Evolutionary conservation across 2,888 invertebrate genomes (phyloP), one percentile per base, ranked within the genome.

Genomic region (Arenicola marina): DNA sequence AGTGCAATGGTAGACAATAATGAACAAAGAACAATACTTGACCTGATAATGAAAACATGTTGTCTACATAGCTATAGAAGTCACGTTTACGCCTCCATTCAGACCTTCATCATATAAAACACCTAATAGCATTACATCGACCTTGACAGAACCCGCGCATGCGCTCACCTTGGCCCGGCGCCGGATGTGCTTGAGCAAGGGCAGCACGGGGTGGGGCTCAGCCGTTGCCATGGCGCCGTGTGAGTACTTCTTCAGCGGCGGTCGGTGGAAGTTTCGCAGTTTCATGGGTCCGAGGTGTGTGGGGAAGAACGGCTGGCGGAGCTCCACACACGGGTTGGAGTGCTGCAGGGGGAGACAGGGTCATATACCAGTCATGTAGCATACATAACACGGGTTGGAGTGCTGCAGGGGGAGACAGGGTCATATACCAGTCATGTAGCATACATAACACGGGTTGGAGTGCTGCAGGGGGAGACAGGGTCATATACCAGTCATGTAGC

Each of bases 291-390:
- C 91, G 91, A 95, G 91, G 80, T 93, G 92, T 0, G 95, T 95
- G 68, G 97, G 98, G 67, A 99, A 92, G 85, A 98, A 98, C 0
- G 96, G 95, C 2, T 91, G 91, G 31, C 95, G 87, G 1, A 99
- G 85, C 81, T 99, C 98, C 7, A 97, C 93, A 0, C 96, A 95
- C 0, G 99, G 98, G 0, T 95, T 98, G 43, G 98, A 97, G 85
- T 99, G 99, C 82, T 99, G 95, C 63, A 95, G 73, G 55, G 33
- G 32, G 72, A n/a, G 11, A 48, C n/a, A n/a, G n/a, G n/a, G n/a
- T n/a, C n/a, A n/a, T n/a, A n/a, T n/a, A n/a, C n/a, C n/a, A n/a
- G n/a, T n/a, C n/a, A n/a, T n/a, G n/a, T n/a, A n/a, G n/a, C n/a
- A n/a, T n/a, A n/a, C n/a, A n/a, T n/a, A n/a, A n/a, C n/a, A n/a